Conservation (phyloP, 2,888 invertebrate species). For the Andrena dorsata region DNA sequence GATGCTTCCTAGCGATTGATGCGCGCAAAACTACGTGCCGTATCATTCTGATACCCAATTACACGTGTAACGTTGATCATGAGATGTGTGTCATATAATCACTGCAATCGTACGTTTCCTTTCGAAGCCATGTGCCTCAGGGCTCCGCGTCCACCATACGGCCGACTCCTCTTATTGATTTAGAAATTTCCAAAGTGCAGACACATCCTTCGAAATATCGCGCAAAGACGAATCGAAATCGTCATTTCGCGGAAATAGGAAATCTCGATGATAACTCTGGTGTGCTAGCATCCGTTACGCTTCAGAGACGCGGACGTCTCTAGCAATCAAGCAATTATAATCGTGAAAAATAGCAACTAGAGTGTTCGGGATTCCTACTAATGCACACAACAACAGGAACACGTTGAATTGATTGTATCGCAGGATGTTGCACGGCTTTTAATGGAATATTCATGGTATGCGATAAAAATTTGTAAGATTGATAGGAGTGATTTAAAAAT, state of each 20-base stretch:
- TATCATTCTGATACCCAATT: neutral
- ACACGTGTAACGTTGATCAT: conserved; percentile 39
- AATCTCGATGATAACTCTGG: neutral
- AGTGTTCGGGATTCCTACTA: conserved; percentile 13
- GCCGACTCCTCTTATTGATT: neutral
- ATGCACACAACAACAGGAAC: neutral
- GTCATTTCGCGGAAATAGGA: neutral
- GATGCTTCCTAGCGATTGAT: neutral
- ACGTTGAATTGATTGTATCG: neutral
- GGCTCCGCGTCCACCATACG: neutral
- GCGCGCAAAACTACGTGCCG: neutral
- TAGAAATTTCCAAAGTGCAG: neutral
- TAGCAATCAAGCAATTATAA: conserved; percentile 36
- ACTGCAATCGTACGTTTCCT: conserved; percentile 58
- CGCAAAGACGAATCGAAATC: no score
- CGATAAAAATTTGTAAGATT: no score
- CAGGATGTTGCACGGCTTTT: no score
- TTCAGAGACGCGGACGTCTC: conserved; percentile 27
- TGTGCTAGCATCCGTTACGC: conserved; percentile 23
- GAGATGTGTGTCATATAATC: conserved; percentile 38
- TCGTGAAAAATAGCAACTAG: conserved; percentile 12
- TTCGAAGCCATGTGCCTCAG: conserved; percentile 9
- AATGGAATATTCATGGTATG: no score
- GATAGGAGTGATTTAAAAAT: no score
- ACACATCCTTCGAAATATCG: neutral